Evolutionary conservation across 1,140 invertebrate genomes (phyloP).

Genomic region (Solenopsis invicta): DNA sequence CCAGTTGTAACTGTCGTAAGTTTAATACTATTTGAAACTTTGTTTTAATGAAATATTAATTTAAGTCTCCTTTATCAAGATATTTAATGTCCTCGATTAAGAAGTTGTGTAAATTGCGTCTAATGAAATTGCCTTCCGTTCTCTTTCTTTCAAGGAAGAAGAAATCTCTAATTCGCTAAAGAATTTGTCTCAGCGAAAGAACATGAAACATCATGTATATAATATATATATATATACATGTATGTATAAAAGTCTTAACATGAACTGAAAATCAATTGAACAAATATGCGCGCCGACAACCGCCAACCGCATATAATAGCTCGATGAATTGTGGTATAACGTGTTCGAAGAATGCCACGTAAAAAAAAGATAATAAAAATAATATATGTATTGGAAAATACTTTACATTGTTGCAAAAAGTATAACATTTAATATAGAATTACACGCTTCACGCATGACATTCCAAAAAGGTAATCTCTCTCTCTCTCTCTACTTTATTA

Average conservation of each 20-base stretch:
- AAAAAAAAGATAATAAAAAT: slow-evolving; percentile 49
- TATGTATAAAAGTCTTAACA: background rate
- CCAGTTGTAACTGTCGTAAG: background rate
- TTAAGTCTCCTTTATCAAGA: background rate
- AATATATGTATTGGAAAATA: slow-evolving; percentile 7
- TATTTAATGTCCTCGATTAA: slow-evolving; percentile 27
- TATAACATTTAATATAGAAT: background rate
- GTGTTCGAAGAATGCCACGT: background rate
- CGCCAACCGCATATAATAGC: slow-evolving; percentile 32
- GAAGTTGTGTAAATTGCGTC: slow-evolving; percentile 30
- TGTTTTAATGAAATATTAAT: slow-evolving; percentile 32
- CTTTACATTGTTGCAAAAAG: slow-evolving; percentile 2
- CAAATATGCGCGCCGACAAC: background rate
- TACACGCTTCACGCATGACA: too few species aligned
- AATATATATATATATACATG: background rate
- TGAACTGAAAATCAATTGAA: slow-evolving; percentile 36
- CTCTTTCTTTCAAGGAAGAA: background rate
- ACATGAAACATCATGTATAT: background rate
- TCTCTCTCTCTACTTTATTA: slow-evolving; percentile 7
- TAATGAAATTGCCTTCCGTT: slow-evolving; percentile 8
- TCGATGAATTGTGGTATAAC: slow-evolving; percentile 15
- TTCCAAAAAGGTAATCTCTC: too few species aligned
- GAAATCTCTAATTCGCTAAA: slow-evolving; percentile 5
- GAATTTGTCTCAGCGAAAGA: background rate
- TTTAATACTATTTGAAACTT: slow-evolving; percentile 35